Conservation (phyloP, 2,888 invertebrate genomes). For the Tridacna crocea region DNA sequence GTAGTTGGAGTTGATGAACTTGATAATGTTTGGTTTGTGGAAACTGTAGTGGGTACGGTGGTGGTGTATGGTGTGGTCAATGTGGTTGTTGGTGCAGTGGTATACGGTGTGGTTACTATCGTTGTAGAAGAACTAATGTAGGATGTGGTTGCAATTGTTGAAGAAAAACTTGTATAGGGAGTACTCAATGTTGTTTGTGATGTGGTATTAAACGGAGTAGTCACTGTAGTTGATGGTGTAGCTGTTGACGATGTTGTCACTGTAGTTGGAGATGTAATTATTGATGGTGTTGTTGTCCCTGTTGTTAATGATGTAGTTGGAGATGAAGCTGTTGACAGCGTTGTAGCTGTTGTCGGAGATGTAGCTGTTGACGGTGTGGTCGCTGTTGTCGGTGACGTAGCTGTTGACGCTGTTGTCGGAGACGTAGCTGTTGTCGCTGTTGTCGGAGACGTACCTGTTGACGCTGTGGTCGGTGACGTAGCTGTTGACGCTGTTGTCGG, state of each 20-base stretch:
- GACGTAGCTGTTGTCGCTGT: background rate
- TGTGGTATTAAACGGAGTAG: background rate
- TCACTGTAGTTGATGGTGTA: background rate
- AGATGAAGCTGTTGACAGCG: background rate
- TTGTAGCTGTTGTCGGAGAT: too few relatives aligned
- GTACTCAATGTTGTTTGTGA: background rate
- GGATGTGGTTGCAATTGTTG: background rate
- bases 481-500: too few relatives aligned
- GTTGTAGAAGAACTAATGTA: background rate
- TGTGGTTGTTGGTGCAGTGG: background rate
- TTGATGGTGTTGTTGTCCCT: background rate
- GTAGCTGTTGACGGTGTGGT: too few relatives aligned
- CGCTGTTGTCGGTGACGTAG: too few relatives aligned
- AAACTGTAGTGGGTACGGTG: background rate
- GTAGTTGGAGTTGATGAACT: background rate
- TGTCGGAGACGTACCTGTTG: background rate
- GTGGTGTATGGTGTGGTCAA: background rate
- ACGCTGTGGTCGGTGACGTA: too few relatives aligned
- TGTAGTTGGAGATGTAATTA: conserved; percentile 1
- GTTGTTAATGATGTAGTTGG: background rate
- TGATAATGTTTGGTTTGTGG: background rate
- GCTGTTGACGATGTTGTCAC: background rate
- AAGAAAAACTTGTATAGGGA: background rate
- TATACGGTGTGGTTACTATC: background rate
- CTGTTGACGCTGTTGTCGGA: background rate